phyloP scores from a whole-genome alignment of 2,797 vertebrate species.

The Cyprinella venusta region DNA sequence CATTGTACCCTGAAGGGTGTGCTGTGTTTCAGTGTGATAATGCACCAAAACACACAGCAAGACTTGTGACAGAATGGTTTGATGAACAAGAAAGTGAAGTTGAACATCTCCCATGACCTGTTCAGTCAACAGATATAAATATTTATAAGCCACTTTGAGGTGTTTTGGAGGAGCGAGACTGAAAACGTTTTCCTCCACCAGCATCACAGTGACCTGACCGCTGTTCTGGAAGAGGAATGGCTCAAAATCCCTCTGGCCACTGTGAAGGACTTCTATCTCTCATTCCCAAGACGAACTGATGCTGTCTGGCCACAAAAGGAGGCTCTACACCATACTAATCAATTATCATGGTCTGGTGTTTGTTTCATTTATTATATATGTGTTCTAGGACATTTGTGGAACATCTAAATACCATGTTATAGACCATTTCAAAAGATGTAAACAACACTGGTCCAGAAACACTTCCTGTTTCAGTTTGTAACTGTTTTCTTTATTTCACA shows the following conservation, averaged over 20 bases:
- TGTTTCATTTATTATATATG: neutral
- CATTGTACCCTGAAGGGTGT: neutral
- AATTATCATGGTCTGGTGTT: too few species aligned
- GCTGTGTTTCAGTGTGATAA: neutral
- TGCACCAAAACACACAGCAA: neutral
- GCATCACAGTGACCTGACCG: too few species aligned
- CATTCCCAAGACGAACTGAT: neutral
- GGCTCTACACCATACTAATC: neutral
- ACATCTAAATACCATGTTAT: neutral
- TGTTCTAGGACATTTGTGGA: neutral
- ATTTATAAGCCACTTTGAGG: neutral
- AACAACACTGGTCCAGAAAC: too few species aligned
- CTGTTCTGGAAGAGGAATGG: too few species aligned
- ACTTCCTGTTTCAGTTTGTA: too few species aligned
- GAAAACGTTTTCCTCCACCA: too few species aligned
- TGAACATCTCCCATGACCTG: neutral
- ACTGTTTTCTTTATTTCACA: too few species aligned
- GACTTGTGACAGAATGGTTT: neutral
- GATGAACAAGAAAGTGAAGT: neutral
- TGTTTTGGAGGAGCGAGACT: neutral
- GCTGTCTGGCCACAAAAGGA: neutral
- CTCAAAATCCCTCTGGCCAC: too few species aligned
- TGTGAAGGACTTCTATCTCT: too few species aligned
- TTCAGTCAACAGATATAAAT: neutral
- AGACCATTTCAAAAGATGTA: too few species aligned